Evolutionary conservation across 1,140 invertebrate genomes (phyloP).

Genomic region (Magallana gigas): DNA sequence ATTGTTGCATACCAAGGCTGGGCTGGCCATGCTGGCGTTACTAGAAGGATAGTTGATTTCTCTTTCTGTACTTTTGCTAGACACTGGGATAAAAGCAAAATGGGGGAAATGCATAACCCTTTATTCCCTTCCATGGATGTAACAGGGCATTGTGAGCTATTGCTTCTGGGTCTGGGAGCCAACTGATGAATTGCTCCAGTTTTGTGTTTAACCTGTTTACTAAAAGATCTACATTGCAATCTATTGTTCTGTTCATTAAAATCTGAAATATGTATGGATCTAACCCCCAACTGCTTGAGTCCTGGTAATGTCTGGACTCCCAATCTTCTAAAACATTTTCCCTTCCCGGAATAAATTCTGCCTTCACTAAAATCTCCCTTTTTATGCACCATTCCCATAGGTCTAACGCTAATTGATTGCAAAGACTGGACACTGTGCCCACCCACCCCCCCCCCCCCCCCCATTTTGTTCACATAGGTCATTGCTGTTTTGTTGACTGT

Average conservation of each 20-base stretch:
- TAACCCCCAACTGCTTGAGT: conserved; percentile 33
- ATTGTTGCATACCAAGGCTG: too few species aligned
- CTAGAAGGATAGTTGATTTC: too few species aligned
- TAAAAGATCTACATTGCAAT: conserved; percentile 40
- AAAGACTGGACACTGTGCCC: conserved; percentile 1
- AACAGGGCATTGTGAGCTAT: too few species aligned
- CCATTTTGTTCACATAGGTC: conserved; percentile 42
- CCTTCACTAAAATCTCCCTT: conserved; percentile 6
- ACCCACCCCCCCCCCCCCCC: background rate
- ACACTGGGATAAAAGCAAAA: too few species aligned
- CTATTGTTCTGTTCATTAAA: conserved; percentile 2
- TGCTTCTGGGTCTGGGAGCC: too few species aligned
- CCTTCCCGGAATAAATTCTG: conserved; percentile 39
- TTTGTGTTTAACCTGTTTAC: conserved; percentile 1
- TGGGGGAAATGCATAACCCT: too few species aligned
- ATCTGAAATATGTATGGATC: conserved; percentile 19
- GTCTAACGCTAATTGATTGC: conserved; percentile 34
- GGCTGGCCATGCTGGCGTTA: too few species aligned
- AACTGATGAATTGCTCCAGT: too few species aligned
- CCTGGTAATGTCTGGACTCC: conserved; percentile 25
- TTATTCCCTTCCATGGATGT: too few species aligned
- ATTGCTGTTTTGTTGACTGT: too few species aligned
- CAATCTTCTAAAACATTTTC: conserved; percentile 39
- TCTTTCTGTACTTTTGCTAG: too few species aligned
- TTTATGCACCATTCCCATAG: conserved; percentile 43